A percentile compares a stretch with the other conserved stretches of the same genome.
phyloP scores from a whole-genome alignment of 1,140 invertebrate species.

The Drosophila fuyamai region DNA sequence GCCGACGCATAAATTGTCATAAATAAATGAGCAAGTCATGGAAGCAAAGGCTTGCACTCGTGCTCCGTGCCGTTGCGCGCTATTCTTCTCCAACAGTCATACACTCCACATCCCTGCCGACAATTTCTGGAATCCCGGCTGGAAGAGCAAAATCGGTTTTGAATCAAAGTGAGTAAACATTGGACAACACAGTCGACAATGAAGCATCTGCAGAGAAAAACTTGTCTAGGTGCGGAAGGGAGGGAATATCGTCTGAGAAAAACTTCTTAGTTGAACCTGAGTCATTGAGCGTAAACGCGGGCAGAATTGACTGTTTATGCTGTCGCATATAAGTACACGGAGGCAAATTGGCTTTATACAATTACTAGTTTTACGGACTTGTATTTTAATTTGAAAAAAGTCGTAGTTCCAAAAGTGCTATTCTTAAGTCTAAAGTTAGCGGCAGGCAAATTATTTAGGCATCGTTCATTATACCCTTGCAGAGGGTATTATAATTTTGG shows the following conservation, averaged over 20 bases:
- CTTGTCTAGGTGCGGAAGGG: not conserved
- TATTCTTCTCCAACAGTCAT: not conserved
- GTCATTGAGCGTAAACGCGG: slow-evolving; percentile 73
- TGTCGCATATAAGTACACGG: not conserved
- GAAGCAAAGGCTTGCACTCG: slow-evolving; percentile 39
- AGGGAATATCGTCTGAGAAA: not conserved
- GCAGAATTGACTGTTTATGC: slow-evolving; percentile 64
- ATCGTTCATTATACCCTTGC: too few relatives aligned
- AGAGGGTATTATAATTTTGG: too few relatives aligned
- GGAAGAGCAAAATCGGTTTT: slow-evolving; percentile 4
- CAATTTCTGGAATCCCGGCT: not conserved
- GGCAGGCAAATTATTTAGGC: too few relatives aligned
- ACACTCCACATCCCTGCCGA: not conserved
- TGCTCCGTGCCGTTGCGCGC: not conserved
- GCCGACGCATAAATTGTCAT: slow-evolving; percentile 49
- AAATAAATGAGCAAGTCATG: slow-evolving; percentile 41
- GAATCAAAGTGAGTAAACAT: not conserved
- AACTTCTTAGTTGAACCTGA: slow-evolving; percentile 30
- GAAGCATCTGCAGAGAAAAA: slow-evolving; percentile 1
- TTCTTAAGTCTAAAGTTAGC: too few relatives aligned
- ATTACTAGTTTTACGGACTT: not conserved
- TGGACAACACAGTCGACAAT: slow-evolving; percentile 19
- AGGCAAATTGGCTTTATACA: not conserved
- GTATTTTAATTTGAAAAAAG: not conserved
- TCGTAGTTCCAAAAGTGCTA: not conserved